These are phyloP conservation scores for Columba janthina DNA, from an alignment of 2,113 vertebrate genomes.

Conservation along the genomic window DNA sequence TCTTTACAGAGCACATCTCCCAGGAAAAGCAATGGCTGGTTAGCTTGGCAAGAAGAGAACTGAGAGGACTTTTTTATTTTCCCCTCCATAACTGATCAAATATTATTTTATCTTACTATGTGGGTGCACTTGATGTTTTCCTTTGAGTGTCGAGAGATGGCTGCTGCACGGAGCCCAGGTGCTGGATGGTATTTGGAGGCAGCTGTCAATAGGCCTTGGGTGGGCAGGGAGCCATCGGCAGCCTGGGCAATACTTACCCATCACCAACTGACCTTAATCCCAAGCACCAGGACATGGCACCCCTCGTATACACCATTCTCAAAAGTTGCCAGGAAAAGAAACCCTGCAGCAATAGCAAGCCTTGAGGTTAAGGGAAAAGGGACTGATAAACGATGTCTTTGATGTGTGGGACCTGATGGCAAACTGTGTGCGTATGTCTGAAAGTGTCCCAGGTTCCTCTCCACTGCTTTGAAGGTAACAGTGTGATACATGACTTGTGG, in stretches of 20 bases:
- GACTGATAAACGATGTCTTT: background rate
- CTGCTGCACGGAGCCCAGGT: fast-evolving
- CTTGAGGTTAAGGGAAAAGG: background rate
- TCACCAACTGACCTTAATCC: background rate
- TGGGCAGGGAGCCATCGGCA: background rate
- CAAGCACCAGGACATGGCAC: background rate
- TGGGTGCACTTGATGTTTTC: background rate
- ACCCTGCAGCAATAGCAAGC: background rate
- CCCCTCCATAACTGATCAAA: background rate
- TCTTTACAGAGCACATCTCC: background rate
- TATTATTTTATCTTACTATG: background rate
- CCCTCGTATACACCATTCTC: background rate
- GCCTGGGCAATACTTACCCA: background rate
- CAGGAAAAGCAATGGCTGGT: background rate
- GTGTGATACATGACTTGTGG: fast-evolving
- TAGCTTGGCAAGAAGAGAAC: background rate
- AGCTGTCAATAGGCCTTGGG: background rate
- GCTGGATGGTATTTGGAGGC: background rate
- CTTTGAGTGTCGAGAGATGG: background rate
- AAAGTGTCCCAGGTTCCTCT: background rate
- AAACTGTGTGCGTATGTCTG: background rate
- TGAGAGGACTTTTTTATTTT: background rate
- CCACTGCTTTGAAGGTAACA: background rate
- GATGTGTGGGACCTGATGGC: background rate
- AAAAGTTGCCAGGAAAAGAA: background rate